Evolutionary conservation across 2,888 invertebrate genomes (phyloP).

Genomic region (Gymnocheta viridis): DNA sequence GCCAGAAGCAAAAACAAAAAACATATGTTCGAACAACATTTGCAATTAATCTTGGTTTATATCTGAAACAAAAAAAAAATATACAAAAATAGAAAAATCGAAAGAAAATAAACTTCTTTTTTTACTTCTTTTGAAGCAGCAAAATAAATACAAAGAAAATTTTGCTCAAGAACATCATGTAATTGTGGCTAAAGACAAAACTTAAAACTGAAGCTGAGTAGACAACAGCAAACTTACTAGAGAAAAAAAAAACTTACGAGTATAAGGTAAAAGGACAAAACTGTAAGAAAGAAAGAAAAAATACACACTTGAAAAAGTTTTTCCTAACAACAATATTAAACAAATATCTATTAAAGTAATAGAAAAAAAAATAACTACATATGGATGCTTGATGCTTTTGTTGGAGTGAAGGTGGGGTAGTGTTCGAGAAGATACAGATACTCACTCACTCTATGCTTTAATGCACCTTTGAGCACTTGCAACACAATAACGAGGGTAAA

Average conservation of each 20-base stretch:
- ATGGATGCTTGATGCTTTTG: constrained; percentile 8
- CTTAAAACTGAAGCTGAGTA: constrained; percentile 18
- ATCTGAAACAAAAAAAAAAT: neutral
- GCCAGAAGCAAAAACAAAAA: constrained; percentile 22
- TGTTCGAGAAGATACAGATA: constrained; percentile 21
- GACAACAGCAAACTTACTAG: constrained; percentile 8
- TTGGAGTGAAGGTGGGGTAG: neutral
- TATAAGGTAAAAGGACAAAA: constrained; percentile 50
- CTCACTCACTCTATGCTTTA: constrained; percentile 12
- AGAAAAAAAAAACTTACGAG: too few relatives aligned
- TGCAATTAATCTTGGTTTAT: constrained; percentile 69
- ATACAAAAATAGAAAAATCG: neutral
- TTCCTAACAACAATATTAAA: constrained; percentile 59
- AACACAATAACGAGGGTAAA: neutral
- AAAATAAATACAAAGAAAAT: constrained; percentile 59
- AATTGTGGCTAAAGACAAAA: constrained; percentile 70
- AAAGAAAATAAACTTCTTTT: constrained; percentile 47
- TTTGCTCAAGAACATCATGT: constrained; percentile 69
- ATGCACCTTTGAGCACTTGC: constrained; percentile 4
- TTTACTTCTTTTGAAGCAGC: neutral
- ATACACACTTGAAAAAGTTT: constrained; percentile 60
- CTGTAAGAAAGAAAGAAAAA: constrained; percentile 41
- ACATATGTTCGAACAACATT: constrained; percentile 69
- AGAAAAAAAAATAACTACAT: constrained; percentile 40
- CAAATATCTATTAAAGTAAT: constrained; percentile 68